A percentile compares a stretch with the other conserved stretches of the same genome.
phyloP scores from a whole-genome alignment of 2,888 invertebrate genomes.

The Galerucella pusilla region DNA sequence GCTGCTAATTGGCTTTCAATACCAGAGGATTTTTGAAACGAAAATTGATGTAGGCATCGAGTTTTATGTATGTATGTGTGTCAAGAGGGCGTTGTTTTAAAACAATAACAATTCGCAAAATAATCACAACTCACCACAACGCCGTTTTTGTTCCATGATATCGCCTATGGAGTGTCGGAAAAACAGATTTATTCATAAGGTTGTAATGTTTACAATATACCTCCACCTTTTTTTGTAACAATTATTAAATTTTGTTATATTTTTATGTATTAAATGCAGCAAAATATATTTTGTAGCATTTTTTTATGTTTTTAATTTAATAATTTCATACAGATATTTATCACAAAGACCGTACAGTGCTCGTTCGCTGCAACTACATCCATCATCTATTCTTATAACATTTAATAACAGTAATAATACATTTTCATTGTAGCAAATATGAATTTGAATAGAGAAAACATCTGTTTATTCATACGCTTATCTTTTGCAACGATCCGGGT shows the following conservation, averaged over 20 bases:
- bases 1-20: constrained; percentile 12
- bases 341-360: too few relatives aligned
- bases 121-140: not conserved
- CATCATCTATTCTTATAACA: not conserved
- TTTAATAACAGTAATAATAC: not conserved
- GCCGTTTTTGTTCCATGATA: not conserved
- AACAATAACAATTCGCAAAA: constrained; percentile 14
- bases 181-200: constrained; percentile 7
- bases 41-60: constrained; percentile 31
- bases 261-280: too few relatives aligned
- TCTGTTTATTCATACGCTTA: not conserved
- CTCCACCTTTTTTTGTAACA: too few relatives aligned
- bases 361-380: not conserved
- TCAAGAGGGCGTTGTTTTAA: not conserved
- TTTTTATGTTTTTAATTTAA: too few relatives aligned
- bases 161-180: not conserved
- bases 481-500: not conserved
- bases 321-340: too few relatives aligned
- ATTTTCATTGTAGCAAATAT: not conserved
- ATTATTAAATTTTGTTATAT: too few relatives aligned
- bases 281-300: too few relatives aligned
- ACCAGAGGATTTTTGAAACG: constrained; percentile 12
- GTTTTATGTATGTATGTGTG: not conserved
- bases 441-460: not conserved
- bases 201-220: not conserved